phyloP scores from a whole-genome alignment of 2,888 invertebrate genomes.

The Nasonovia ribisnigri region DNA sequence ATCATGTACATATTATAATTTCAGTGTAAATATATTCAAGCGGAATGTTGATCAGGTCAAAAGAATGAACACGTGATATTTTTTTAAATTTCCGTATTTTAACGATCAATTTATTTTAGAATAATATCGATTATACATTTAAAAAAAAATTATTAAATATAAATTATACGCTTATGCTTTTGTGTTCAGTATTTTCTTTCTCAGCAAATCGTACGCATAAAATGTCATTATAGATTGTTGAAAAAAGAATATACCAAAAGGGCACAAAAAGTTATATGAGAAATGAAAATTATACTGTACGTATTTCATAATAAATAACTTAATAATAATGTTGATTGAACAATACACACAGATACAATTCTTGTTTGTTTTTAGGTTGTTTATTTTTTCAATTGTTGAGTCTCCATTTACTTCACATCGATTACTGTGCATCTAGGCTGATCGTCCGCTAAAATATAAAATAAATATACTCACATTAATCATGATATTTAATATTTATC shows the following conservation, averaged over 20 bases:
- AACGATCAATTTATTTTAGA: conserved; percentile 20
- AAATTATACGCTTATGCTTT: conserved; percentile 19
- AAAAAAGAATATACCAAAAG: conserved; percentile 63
- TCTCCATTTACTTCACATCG: not conserved
- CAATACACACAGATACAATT: conserved; percentile 6
- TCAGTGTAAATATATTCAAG: not conserved
- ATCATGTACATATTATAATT: not conserved
- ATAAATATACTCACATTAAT: not conserved
- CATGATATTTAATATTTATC: not conserved
- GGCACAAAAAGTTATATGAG: conserved; percentile 33
- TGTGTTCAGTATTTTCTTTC: conserved; percentile 64
- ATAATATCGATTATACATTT: conserved; percentile 24
- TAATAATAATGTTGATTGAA: conserved; percentile 41
- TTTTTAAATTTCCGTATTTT: not conserved
- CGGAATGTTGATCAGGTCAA: not conserved
- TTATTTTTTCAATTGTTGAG: not conserved
- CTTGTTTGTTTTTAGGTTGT: conserved; percentile 18
- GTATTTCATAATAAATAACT: conserved; percentile 37
- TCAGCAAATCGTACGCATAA: not conserved
- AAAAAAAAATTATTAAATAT: conserved; percentile 39
- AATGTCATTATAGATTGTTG: conserved; percentile 11
- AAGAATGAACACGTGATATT: not conserved
- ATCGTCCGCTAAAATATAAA: conserved; percentile 43
- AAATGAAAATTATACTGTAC: not conserved
- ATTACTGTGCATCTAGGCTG: not conserved